Evolutionary conservation across 2,888 invertebrate species (phyloP), one percentile per base, ranked within the genome.

Genomic region (Drosophila emarginata): DNA sequence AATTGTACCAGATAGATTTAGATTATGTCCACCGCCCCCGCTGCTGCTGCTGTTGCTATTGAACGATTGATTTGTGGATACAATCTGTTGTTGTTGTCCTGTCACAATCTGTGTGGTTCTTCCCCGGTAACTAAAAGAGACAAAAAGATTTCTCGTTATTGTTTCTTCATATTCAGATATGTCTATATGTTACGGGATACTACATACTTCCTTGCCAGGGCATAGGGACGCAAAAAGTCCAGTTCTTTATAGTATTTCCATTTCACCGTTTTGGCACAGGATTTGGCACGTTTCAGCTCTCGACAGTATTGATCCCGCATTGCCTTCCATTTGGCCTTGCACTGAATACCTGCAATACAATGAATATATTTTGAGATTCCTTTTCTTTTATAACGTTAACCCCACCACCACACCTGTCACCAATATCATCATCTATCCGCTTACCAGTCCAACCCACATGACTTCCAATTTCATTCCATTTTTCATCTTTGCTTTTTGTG

Each of bases 311-410:
- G 91, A 60, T 91, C 91, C 51, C 91, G 71, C 84, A 91, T 81
- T 0, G 91, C 91, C 61, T 91, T 91, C 91, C 91, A 91, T 54
- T 91, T 91, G 7, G 85, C 86, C 65, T 91, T 91, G 74, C 91
- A 91, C 64, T 91, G 89, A 1, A 73, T 64, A 60, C 87, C 91
- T 91, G 60, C 3, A 12, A 6, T 9, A 2, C 23, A 11, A 6
- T 0, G 2, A 11, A 14, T 32, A 18, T 15, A 18, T 11, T 9
- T 9, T 28, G 37, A 15, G 40, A 23, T 14, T 9, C 23, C 2
- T 21, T 23, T 51, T 23, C n/a, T n/a, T 23, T 15, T 5, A 28
- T 23, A n/a, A 11, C 28, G 7, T 12, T 7, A 6, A 15, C 11
- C 45, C 45, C 45, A 18, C 45, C 18, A 2, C 45, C 45, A 18